These are phyloP conservation scores for Ictalurus furcatus DNA, from an alignment of 2,113 vertebrate species.

Conservation along the genomic window DNA sequence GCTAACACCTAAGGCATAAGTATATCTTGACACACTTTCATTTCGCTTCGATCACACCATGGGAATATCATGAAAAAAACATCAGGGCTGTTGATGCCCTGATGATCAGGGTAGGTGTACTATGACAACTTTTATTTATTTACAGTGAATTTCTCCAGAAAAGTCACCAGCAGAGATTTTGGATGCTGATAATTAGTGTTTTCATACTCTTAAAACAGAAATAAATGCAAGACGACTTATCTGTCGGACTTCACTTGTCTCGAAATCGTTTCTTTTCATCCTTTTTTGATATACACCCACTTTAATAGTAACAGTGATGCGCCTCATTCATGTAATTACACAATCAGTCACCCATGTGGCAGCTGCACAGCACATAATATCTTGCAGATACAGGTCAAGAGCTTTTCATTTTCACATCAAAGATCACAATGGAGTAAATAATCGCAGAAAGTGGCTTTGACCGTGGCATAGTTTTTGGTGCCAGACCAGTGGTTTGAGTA, in stretches of 20 bases:
- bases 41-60: background rate
- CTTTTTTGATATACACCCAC: background rate
- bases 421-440: background rate
- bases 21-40: constrained; percentile 1
- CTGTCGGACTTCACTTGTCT: background rate
- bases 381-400: background rate
- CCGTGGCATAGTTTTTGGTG: background rate
- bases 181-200: background rate
- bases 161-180: background rate
- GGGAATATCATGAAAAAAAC: background rate
- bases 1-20: constrained; percentile 16
- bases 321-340: background rate
- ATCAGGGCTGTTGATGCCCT: background rate
- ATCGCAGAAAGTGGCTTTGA: background rate
- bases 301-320: background rate
- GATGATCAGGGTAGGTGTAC: background rate
- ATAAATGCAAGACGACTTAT: background rate
- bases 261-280: background rate
- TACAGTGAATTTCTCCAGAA: background rate
- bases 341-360: background rate
- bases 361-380: background rate
- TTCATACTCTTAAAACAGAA: background rate
- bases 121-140: background rate
- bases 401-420: background rate
- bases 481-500: background rate